Conservation (phyloP, 2,888 invertebrate genomes). For the Phlogophora meticulosa region DNA sequence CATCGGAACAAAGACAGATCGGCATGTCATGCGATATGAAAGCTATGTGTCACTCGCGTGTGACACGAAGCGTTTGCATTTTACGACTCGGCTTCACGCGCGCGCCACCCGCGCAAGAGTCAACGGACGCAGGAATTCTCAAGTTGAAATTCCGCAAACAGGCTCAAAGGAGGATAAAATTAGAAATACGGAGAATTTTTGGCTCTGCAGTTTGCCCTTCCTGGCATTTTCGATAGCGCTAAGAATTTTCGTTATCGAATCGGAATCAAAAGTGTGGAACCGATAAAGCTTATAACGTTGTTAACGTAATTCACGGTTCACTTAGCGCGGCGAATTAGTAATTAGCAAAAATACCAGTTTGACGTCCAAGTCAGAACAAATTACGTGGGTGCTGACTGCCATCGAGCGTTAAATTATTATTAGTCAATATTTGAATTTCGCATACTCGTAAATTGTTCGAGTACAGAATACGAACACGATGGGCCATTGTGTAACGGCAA, state of each 20-base stretch:
- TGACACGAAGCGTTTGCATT: slow-evolving; percentile 68
- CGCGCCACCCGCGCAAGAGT: slow-evolving; percentile 65
- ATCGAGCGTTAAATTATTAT: slow-evolving; percentile 30
- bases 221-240: slow-evolving; percentile 42
- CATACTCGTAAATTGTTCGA: slow-evolving; percentile 37
- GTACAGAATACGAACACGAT: slow-evolving; percentile 39
- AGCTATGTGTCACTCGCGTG: slow-evolving; percentile 72
- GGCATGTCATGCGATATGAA: slow-evolving; percentile 66
- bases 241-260: slow-evolving; percentile 19
- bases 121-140: slow-evolving; percentile 66
- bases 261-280: slow-evolving; percentile 4
- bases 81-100: slow-evolving; percentile 63
- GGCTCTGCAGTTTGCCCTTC: slow-evolving; percentile 48
- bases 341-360: slow-evolving; percentile 62
- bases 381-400: slow-evolving; percentile 24
- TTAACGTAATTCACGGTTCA: slow-evolving; percentile 66
- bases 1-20: slow-evolving; percentile 80
- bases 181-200: slow-evolving; percentile 68
- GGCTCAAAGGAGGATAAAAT: slow-evolving; percentile 70
- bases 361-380: slow-evolving; percentile 33
- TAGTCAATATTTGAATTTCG: slow-evolving; percentile 40
- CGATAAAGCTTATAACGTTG: slow-evolving; percentile 15
- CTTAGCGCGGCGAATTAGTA: slow-evolving; percentile 70
- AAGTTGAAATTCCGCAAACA: slow-evolving; percentile 67
- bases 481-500: slow-evolving; percentile 37